Evolutionary conservation across 2,888 invertebrate species (phyloP), one percentile per base, ranked within the genome.

Genomic region (Apamea monoglypha): DNA sequence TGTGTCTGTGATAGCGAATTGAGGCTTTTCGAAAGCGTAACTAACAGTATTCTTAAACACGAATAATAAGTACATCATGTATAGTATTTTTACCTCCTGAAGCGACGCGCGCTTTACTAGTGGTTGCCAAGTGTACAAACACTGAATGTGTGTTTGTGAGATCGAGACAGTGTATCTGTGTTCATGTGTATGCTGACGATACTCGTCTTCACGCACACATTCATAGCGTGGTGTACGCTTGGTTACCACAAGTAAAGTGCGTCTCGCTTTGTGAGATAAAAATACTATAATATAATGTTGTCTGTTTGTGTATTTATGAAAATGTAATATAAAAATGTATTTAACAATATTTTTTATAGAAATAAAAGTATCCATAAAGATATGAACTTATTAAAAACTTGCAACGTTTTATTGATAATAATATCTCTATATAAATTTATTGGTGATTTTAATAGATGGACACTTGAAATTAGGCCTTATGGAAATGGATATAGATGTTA

Each of bases 1-100:
- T 89, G 88, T 83, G 86, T 95, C 96, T 96, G 96, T 96, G 96
- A 96, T 96, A 96, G 95, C 92, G 93, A 94, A 93, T 94, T 94
- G 91, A 94, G 90, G 95, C 95, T 95, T 96, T 95, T 91, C 93
- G 92, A 95, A 95, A 93, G 93, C 91, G 74, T 82, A 89, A 85
- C 84, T 91, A 92, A 92, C 95, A 96, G 95, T 96, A 96, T 96
- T 96, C 91, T 93, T 94, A 94, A 91, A 92, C 92, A 93, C 92
- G 91, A 91, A 91, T 91, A 91, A 90, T 87, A 83, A 92, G 86
- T 88, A 89, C 83, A 86, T 88, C 79, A 90, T 92, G 88, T 64
- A 36, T 64, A 64, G 64, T 64, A 36, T 36, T 64, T 36, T 21
- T 25, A 36, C 12, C 64, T 21, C 36, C 21, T 5, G 21, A 64